A percentile compares a stretch with the other conserved stretches of the same genome.
phyloP scores from a whole-genome alignment of 2,113 vertebrate species.

The Hippolais icterina region DNA sequence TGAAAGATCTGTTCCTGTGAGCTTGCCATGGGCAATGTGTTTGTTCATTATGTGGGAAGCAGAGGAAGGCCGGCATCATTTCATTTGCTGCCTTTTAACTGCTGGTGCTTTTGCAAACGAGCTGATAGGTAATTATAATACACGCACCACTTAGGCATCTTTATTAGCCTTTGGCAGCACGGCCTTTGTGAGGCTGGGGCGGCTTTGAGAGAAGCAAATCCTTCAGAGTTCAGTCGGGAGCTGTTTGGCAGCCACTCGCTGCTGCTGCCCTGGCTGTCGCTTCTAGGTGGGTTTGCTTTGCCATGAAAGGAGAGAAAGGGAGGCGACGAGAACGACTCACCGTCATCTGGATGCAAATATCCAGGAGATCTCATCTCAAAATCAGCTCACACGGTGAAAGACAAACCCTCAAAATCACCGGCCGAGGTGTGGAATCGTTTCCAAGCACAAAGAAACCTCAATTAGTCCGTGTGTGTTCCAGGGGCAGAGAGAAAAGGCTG shows the following conservation, averaged over 20 bases:
- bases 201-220: background rate
- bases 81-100: conserved; percentile 50
- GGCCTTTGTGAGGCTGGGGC: background rate
- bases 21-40: conserved; percentile 34
- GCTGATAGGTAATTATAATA: conserved; percentile 42
- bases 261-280: background rate
- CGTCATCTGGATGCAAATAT: background rate
- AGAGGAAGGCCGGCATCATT: background rate
- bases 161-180: conserved; percentile 45
- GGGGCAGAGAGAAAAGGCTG: background rate
- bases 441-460: background rate
- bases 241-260: background rate
- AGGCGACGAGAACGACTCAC: background rate
- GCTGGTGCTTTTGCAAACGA: conserved; percentile 39
- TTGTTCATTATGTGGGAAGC: conserved; percentile 38
- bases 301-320: background rate
- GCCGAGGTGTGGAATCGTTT: background rate
- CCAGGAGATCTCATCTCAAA: background rate
- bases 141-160: conserved; percentile 44
- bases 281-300: background rate
- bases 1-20: conserved; percentile 25
- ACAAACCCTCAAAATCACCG: background rate
- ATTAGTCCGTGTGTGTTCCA: background rate
- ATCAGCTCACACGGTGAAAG: background rate
- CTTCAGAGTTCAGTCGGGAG: background rate